These are phyloP conservation scores for Astropecten irregularis DNA, from an alignment of 53 echinoderm and acorn worm genomes.

Conservation along the genomic window DNA sequence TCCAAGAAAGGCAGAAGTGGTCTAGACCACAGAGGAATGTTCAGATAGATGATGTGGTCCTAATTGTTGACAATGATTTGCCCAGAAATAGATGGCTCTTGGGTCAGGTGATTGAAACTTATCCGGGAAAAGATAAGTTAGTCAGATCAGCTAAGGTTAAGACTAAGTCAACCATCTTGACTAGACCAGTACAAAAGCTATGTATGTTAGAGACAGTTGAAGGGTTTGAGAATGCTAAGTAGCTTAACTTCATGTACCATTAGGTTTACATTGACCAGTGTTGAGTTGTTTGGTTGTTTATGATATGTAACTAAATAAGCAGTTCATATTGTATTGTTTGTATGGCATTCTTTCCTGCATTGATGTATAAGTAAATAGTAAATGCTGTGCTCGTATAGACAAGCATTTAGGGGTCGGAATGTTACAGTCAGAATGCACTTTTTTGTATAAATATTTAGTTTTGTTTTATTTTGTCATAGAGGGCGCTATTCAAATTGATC, in stretches of 20 bases:
- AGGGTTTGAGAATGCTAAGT: background rate
- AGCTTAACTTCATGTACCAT: too few species aligned
- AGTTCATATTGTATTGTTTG: background rate
- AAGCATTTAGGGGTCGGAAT: conserved; percentile 29
- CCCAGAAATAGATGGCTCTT: conserved; percentile 12
- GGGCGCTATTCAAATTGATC: too few species aligned
- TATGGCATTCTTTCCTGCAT: background rate
- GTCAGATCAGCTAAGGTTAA: conserved; percentile 31
- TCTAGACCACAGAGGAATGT: conserved; percentile 15
- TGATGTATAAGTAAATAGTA: too few species aligned
- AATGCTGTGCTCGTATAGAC: background rate
- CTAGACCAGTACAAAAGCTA: conserved; percentile 28
- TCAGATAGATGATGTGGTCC: background rate
- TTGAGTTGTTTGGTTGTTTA: background rate
- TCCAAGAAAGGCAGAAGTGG: conserved; percentile 11
- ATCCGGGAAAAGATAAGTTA: conserved; percentile 20
- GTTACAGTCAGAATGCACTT: too few species aligned
- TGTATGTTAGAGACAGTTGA: conserved; percentile 26
- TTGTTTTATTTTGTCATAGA: too few species aligned
- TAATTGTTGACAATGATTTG: background rate
- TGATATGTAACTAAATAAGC: background rate
- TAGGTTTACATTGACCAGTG: background rate
- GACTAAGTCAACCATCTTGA: conserved; percentile 16
- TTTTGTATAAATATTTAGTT: too few species aligned
- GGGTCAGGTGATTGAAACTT: conserved; percentile 11